Base-by-base conservation (phyloP, 2,797 vertebrate genomes). In the Antrozous pallidus region DNA sequence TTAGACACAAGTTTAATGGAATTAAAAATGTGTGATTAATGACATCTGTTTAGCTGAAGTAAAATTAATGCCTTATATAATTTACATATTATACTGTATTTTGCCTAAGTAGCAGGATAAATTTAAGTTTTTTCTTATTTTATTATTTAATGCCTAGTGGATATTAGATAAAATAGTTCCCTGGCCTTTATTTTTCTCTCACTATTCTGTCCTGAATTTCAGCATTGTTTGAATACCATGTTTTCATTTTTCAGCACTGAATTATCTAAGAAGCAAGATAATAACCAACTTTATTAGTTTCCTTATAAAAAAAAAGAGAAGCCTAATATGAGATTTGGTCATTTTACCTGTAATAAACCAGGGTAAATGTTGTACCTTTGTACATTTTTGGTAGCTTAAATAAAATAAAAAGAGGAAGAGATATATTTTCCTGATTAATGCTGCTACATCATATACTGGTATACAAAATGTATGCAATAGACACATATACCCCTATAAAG, bases 1-100 rank as follows among this genome's bases (percentile, higher is more conserved):
- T 98, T 98, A 98, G 98, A 98, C 95, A 97, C 96, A 96, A 97
- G 97, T 98, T 98, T 98, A 98, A 97, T 97, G 84, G 77, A 98
- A 97, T 97, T 98, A 95, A 97, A 96, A 98, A 98, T 70, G 91
- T 96, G 97, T 98, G 97, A 98, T 98, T 98, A 97, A 97, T 97
- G 96, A 97, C 97, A 97, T 98, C 97, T 97, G 97, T 95, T 97
- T 97, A 97, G 80, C 96, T 97, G 88, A 84, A 92, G 88, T 89
- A 77, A 92, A 97, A 96, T 97, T 97, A 97, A 95, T 95, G 42
- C 77, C 38, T 93, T 88, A 54, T 88, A 95, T 94, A 96, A 97
- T 95, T 93, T 96, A 84, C 73, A 96, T 26, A 83, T 94, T 85
- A 47, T 22, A 93, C 67, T 91, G 49, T 75, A 93, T 61, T 93